Evolutionary conservation across 2,888 invertebrate species (phyloP).

Genomic region (Terebella lapidaria): DNA sequence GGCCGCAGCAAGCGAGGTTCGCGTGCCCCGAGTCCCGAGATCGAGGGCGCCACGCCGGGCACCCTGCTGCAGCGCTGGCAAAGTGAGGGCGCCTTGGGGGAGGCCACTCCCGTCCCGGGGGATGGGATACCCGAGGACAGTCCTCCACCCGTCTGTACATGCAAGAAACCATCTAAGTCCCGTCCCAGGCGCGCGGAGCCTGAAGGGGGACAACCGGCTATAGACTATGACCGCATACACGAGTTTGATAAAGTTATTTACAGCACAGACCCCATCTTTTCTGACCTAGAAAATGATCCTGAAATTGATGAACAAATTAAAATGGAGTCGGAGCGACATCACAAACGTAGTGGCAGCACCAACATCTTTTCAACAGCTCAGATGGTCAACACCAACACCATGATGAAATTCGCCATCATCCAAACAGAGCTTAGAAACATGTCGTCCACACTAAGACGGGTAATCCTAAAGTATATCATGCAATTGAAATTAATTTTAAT

Average conservation of each 20-base stretch:
- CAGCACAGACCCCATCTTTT: constrained; percentile 42
- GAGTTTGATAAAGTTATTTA: constrained; percentile 43
- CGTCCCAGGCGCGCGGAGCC: constrained; percentile 36
- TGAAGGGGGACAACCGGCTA: constrained; percentile 32
- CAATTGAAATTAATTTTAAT: too few species aligned
- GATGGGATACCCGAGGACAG: background rate
- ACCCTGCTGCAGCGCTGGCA: background rate
- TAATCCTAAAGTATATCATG: constrained; percentile 2
- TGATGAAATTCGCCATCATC: constrained; percentile 97
- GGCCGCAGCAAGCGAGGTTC: background rate
- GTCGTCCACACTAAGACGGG: constrained; percentile 89
- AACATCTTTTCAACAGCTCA: constrained; percentile 24
- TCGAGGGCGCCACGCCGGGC: background rate
- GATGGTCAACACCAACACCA: constrained; percentile 77
- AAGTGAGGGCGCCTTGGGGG: background rate
- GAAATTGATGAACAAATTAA: constrained; percentile 23
- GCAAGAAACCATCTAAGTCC: background rate
- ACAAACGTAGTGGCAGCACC: constrained; percentile 95
- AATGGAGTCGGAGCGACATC: constrained; percentile 85
- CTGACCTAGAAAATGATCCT: constrained; percentile 36
- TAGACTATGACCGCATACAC: constrained; percentile 20
- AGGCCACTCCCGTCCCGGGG: background rate
- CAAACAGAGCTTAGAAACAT: constrained; percentile 96
- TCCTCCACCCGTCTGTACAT: background rate
- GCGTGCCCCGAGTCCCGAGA: background rate